Evolutionary conservation across 2,888 invertebrate species (phyloP).

Genomic region (Mystacides longicornis): DNA sequence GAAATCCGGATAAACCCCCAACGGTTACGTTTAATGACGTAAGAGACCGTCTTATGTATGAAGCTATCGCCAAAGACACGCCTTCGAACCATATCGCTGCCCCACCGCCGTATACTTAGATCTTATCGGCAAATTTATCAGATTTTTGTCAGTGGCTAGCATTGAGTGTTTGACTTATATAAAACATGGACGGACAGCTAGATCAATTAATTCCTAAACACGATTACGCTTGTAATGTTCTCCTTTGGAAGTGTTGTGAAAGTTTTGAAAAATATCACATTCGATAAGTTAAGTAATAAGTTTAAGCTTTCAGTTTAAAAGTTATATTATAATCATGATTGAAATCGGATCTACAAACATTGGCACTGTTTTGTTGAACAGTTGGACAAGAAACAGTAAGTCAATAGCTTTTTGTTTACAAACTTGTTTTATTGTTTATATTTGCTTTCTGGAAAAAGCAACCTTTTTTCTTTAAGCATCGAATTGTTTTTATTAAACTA

Average conservation of each 20-base stretch:
- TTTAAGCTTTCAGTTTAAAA: background rate
- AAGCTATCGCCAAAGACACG: background rate
- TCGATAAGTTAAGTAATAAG: too few relatives aligned
- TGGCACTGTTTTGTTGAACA: background rate
- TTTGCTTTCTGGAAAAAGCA: too few relatives aligned
- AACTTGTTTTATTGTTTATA: too few relatives aligned
- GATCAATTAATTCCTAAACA: background rate
- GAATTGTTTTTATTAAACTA: too few relatives aligned
- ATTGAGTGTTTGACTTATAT: too few relatives aligned
- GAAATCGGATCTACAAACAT: background rate
- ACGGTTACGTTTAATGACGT: background rate
- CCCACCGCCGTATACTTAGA: background rate
- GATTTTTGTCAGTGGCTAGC: background rate
- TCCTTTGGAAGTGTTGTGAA: background rate
- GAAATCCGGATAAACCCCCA: background rate
- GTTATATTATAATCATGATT: background rate
- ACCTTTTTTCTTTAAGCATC: too few relatives aligned
- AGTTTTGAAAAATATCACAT: background rate
- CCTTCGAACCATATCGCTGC: background rate
- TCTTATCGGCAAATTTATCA: background rate
- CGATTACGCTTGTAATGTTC: background rate
- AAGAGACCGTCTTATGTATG: background rate
- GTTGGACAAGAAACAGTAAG: background rate
- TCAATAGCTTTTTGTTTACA: background rate
- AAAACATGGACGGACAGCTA: background rate